A percentile compares a stretch with the other conserved stretches of the same genome.
Evolutionary conservation across 1,140 invertebrate species (phyloP).

Genomic region (Myzus persicae): DNA sequence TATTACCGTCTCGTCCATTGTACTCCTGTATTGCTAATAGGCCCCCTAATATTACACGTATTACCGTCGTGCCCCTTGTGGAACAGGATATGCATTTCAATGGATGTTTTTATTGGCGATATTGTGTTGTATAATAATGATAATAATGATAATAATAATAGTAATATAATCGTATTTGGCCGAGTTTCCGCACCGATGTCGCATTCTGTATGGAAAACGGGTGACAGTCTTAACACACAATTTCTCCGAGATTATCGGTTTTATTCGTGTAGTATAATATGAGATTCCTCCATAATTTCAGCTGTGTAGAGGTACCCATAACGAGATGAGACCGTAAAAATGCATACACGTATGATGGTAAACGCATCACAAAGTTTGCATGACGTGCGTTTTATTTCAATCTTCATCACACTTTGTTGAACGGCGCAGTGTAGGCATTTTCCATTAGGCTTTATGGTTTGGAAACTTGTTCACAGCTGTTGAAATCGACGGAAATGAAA

Average conservation of each 20-base stretch:
- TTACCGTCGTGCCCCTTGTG: not conserved
- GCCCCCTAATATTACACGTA: constrained; percentile 44
- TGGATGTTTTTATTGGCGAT: constrained; percentile 55
- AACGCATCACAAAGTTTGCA: constrained; percentile 17
- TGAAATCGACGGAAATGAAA: not conserved
- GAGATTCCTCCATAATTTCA: not conserved
- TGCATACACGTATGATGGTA: not conserved
- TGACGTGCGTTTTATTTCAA: constrained; percentile 28
- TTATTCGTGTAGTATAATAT: constrained; percentile 38
- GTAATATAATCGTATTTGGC: constrained; percentile 22
- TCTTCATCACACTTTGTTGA: not conserved
- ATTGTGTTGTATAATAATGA: constrained; percentile 16
- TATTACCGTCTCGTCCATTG: constrained; percentile 1
- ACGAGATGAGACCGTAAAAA: not conserved
- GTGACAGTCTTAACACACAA: not conserved
- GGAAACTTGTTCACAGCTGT: not conserved
- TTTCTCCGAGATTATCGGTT: constrained; percentile 47
- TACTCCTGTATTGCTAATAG: constrained; percentile 27
- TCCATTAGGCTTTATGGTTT: not conserved
- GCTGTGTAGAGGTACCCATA: not conserved
- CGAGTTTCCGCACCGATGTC: not conserved
- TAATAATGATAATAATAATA: constrained; percentile 37
- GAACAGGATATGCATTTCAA: constrained; percentile 54
- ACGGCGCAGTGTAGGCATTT: not conserved
- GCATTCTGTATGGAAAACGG: not conserved